Base-by-base conservation (phyloP, 2,113 vertebrate species). In the Chaetura pelagica region DNA sequence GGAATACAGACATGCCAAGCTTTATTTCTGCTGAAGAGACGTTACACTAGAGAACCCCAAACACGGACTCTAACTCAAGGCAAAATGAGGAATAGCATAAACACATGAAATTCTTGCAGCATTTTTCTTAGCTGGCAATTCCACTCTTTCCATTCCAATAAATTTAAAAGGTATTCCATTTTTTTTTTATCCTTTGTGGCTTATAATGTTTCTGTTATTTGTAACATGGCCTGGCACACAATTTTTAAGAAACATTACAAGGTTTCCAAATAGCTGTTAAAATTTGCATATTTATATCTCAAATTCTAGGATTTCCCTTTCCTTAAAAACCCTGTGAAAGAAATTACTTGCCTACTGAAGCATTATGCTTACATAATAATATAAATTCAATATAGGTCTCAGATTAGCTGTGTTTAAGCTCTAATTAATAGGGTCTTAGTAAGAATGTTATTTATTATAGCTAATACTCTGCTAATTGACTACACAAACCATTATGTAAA, bases 381-480 rank as follows among this genome's bases (percentile, higher is more conserved):
- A 76, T 75, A 95, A 87, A 93, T 95, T 91, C 69, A 89, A 62
- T 95, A 95, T 89, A 91, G 77, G 87, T 79, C 55, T 91, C 81
- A 94, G 87, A 95, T 93, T 95, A 97, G 81, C 73, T 91, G 58
- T 87, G 54, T 84, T 94, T 96, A 94, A 97, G 71, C 54, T 95
- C 66, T 75, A 96, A 93, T 97, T 94, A 95, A 87, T 95, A 89
- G 44, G 69, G 81, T 87, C 69, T 87, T 82, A 94, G 69, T 94
- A 94, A 92, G 91, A 95, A 91, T 10, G 54, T 81, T 95, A 95
- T 95, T 81, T 94, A 21, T 96, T 91, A 75, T 95, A 79, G 81
- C 49, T 91, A 95, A 96, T 89, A 81, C 79, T 93, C 72, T 88
- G 55, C 87, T 97, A 97, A 97, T 88, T 92, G 92, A 94, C 96